Percentiles rank a stretch among this genome's conserved stretches.
Conservation (phyloP, 1,140 invertebrate species). For the Diorhabda sublineata region DNA sequence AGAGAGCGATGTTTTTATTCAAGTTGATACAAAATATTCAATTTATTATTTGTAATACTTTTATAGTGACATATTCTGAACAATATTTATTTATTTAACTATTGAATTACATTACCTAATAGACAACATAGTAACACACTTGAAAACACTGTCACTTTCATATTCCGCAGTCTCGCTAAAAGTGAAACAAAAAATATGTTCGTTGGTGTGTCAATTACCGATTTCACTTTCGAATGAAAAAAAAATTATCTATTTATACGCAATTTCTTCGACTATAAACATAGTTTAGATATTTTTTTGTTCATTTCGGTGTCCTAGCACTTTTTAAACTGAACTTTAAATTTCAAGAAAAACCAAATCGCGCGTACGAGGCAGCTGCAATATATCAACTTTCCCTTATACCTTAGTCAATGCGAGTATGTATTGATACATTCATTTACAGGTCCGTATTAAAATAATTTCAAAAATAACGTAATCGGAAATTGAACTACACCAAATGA, state of each 20-base stretch:
- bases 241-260: no score
- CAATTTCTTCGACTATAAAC: no score
- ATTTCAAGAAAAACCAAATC: slow-evolving; percentile 3
- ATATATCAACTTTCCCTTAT: slow-evolving; percentile 21
- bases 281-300: no score
- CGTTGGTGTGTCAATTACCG: neutral
- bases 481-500: no score
- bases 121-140: slow-evolving; percentile 6
- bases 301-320: neutral
- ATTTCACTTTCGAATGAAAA: slow-evolving; percentile 8
- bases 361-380: slow-evolving; percentile 6
- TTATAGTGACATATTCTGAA: no score
- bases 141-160: slow-evolving; percentile 13
- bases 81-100: no score
- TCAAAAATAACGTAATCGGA: no score
- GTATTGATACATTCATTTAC: slow-evolving; percentile 7
- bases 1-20: no score
- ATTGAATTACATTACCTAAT: slow-evolving; percentile 7
- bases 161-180: neutral
- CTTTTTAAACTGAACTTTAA: neutral
- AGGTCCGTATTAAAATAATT: neutral
- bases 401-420: slow-evolving; percentile 7
- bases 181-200: no score
- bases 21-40: no score
- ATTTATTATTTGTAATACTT: no score